Conservation (phyloP, 2,113 vertebrate genomes). For the Erythrolamprus reginae region DNA sequence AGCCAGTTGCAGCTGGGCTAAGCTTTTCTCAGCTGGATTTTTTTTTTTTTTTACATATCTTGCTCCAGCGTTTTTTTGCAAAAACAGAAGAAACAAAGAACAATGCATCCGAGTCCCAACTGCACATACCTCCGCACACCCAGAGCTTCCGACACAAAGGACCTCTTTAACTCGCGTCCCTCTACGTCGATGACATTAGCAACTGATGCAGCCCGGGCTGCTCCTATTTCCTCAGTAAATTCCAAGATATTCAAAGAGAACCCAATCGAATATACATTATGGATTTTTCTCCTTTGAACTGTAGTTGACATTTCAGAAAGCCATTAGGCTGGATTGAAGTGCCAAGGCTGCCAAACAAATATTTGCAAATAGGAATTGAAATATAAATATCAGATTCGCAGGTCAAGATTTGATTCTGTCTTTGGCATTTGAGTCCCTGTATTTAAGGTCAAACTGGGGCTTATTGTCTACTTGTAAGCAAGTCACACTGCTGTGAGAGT, state of each 20-base stretch:
- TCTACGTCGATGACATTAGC: background rate
- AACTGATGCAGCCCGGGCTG: background rate
- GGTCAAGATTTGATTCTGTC: background rate
- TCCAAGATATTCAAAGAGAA: conserved; percentile 5
- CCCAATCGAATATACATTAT: conserved; percentile 6
- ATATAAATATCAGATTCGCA: background rate
- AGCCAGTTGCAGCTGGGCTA: conserved; percentile 22
- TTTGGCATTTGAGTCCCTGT: background rate
- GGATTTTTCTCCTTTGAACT: conserved; percentile 12
- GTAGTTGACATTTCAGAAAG: conserved; percentile 10
- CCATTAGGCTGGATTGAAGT: background rate
- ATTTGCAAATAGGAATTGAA: conserved; percentile 12
- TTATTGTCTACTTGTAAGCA: background rate
- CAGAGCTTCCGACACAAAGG: background rate
- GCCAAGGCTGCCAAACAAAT: background rate
- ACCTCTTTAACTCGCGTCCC: background rate
- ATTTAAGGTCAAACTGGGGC: background rate
- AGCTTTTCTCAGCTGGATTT: conserved; percentile 15
- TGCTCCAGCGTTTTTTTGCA: background rate
- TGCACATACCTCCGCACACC: background rate
- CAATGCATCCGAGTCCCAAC: background rate
- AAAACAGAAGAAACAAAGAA: background rate
- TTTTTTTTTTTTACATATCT: conserved; percentile 23
- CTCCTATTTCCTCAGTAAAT: conserved; percentile 4
- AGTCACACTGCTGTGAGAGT: too few relatives aligned